Evolutionary conservation across 1,140 invertebrate genomes (phyloP), one percentile per base, ranked within the genome.

Genomic region (Musca vetustissima): DNA sequence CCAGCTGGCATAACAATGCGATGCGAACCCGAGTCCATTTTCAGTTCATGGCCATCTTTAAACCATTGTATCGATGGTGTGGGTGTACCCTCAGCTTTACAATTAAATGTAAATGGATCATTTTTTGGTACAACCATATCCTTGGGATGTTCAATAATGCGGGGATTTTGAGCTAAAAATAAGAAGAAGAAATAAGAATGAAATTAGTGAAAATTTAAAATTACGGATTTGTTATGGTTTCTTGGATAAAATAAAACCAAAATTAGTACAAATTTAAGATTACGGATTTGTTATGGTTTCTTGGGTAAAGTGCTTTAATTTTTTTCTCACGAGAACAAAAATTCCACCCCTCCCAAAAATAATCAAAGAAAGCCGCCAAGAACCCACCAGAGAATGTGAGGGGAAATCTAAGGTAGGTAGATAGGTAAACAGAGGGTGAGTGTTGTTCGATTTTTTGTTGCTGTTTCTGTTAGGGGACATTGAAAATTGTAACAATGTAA

Each of bases 71-170:
- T 86, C 7, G 77, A 81, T 4, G 89, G 89, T 69, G 85, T 84
- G 48, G 89, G 89, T 74, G 86, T 85, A 61, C 89, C 89, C 48
- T 86, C 86, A n/a, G 88, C 89, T 70, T 88, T 86, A 80, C 89
- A 91, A 76, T 89, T 88, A 69, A 91, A 83, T 22, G 87, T 89
- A 15, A 86, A 88, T 69, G 88, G 88, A 74, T 89, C 88, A 81
- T 91, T 89, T 74, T 88, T 86, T 24, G 89, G 88, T 53, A 92
- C 90, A 43, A 89, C 89, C 66, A 88, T 86, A 81, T 92, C 89
- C 68, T 87, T 84, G 3, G 91, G 91, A 82, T 92, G 90, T 81
- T 92, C 91, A 22, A 88, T 88, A 71, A 92, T 92, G 69, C 88
- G 83, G n/a, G 91, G 91, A 68, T 89, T 89, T 82, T 91, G 89